Evolutionary conservation across 2,888 invertebrate genomes (phyloP).

Genomic region (Chrysolina oricalcia): DNA sequence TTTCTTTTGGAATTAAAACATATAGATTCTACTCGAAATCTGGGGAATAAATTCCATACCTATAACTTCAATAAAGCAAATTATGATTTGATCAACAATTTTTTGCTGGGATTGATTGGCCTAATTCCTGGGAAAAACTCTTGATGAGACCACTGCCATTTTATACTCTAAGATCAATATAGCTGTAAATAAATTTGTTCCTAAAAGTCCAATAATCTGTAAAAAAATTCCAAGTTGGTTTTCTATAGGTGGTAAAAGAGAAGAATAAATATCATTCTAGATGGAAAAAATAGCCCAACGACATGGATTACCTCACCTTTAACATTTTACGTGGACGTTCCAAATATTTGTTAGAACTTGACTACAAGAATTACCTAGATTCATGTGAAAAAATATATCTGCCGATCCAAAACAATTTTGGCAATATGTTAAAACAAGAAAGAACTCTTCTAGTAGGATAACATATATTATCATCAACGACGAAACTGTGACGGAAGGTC

Average conservation of each 20-base stretch:
- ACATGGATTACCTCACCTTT: background rate
- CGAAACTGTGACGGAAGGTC: too few relatives aligned
- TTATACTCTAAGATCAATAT: conserved; percentile 10
- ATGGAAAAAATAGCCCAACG: conserved; percentile 10
- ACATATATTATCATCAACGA: background rate
- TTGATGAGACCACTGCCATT: too few relatives aligned
- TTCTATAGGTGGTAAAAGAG: conserved; percentile 18
- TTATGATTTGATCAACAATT: conserved; percentile 20
- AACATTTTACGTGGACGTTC: background rate
- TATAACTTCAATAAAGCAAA: conserved; percentile 27
- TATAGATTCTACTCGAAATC: background rate
- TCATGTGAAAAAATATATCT: conserved; percentile 20
- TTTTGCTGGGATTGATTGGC: background rate
- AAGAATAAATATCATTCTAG: conserved; percentile 9
- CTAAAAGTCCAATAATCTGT: conserved; percentile 14
- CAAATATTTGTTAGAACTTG: background rate
- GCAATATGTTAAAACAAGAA: too few relatives aligned
- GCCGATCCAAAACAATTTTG: background rate
- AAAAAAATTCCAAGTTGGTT: conserved; percentile 21
- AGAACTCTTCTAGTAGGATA: too few relatives aligned
- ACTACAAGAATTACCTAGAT: conserved; percentile 19
- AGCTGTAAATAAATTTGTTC: conserved; percentile 16
- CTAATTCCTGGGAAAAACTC: too few relatives aligned
- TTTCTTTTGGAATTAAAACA: background rate
- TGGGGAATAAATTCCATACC: background rate